Evolutionary conservation across 2,888 invertebrate species (phyloP).

Genomic region (Netelia virgata): DNA sequence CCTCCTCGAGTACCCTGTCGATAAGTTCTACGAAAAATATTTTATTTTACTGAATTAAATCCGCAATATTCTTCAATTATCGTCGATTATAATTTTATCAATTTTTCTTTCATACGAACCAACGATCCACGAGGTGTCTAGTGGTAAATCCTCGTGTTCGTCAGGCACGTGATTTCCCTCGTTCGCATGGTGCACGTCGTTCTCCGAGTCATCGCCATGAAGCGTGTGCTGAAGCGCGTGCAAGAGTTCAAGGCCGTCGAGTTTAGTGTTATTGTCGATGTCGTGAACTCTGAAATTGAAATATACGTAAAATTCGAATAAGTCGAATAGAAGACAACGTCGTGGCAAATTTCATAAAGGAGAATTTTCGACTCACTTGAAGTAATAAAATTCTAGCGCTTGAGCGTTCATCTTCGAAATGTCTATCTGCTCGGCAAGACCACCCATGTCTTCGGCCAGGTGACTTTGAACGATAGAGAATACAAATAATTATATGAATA

Average conservation of each 20-base stretch:
- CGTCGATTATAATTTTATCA: neutral
- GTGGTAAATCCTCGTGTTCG: constrained; percentile 70
- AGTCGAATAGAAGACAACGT: too few species aligned
- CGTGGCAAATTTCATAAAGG: constrained; percentile 9
- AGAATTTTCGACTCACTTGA: constrained; percentile 86
- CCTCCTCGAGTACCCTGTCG: constrained; percentile 93
- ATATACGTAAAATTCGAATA: constrained; percentile 8
- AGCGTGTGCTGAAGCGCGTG: constrained; percentile 93
- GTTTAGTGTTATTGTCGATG: constrained; percentile 94
- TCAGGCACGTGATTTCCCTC: constrained; percentile 59
- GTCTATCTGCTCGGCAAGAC: constrained; percentile 88
- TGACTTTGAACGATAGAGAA: constrained; percentile 86
- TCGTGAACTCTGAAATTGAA: constrained; percentile 89
- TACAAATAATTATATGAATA: neutral
- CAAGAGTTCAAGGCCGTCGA: constrained; percentile 96
- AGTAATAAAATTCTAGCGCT: constrained; percentile 94
- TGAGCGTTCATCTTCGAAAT: constrained; percentile 92
- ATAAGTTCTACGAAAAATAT: constrained; percentile 89
- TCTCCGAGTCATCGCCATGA: constrained; percentile 86
- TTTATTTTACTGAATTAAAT: too few species aligned
- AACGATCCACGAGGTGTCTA: constrained; percentile 74
- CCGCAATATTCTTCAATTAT: neutral
- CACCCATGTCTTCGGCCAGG: constrained; percentile 91
- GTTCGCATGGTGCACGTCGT: constrained; percentile 81
- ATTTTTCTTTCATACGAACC: constrained; percentile 70